Evolutionary conservation across 2,113 vertebrate species (phyloP).

Genomic region (Cyprinodon variegatus): DNA sequence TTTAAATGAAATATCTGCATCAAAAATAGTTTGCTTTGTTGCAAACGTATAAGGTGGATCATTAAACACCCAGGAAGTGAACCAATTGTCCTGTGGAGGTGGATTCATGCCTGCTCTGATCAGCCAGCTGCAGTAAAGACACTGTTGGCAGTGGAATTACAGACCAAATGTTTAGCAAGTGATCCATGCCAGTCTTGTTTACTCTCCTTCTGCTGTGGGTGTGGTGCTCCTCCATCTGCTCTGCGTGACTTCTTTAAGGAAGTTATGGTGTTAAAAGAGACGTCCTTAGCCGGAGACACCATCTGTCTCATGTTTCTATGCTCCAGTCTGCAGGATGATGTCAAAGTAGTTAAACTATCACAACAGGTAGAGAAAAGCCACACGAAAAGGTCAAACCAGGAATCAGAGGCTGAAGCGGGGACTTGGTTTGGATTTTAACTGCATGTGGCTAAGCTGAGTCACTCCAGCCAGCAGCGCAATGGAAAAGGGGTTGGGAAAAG

Average conservation of each 20-base stretch:
- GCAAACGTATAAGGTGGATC: neutral
- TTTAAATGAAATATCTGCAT: neutral
- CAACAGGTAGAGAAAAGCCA: slow-evolving; percentile 11
- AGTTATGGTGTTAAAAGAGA: slow-evolving; percentile 43
- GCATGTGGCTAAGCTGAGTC: slow-evolving; percentile 53
- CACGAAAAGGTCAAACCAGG: slow-evolving; percentile 5
- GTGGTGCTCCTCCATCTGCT: slow-evolving; percentile 62
- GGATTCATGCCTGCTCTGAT: slow-evolving; percentile 7
- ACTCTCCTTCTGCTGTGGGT: slow-evolving; percentile 62
- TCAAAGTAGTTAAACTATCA: slow-evolving; percentile 10
- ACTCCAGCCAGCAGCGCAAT: slow-evolving; percentile 11
- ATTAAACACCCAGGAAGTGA: neutral
- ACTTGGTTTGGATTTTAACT: slow-evolving; percentile 37
- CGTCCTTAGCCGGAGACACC: slow-evolving; percentile 18
- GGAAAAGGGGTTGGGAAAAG: slow-evolving; percentile 30
- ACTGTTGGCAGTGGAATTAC: slow-evolving; percentile 23
- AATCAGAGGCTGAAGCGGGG: slow-evolving; percentile 5
- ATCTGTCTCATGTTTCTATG: slow-evolving; percentile 49
- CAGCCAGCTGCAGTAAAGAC: slow-evolving; percentile 29
- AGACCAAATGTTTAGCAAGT: slow-evolving; percentile 45
- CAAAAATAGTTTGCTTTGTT: neutral
- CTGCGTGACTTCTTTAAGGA: slow-evolving; percentile 42
- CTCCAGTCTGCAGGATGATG: slow-evolving; percentile 23
- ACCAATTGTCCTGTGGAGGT: slow-evolving; percentile 24
- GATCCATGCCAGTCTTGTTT: slow-evolving; percentile 59